phyloP scores from a whole-genome alignment of 1,140 invertebrate genomes.

The Galendromus occidentalis region DNA sequence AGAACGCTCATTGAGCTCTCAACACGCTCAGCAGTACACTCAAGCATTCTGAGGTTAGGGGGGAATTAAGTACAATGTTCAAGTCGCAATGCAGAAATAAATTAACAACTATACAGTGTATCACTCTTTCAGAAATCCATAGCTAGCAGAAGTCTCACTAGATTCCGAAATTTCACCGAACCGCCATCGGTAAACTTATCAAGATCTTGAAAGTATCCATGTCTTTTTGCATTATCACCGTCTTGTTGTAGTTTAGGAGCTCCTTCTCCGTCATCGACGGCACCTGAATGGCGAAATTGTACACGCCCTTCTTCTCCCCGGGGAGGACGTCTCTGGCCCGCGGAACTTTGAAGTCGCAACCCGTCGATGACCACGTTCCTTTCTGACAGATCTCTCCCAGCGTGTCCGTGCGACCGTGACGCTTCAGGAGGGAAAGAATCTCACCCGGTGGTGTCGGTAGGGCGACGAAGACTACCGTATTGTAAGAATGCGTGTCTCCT shows the following conservation, averaged over 20 bases:
- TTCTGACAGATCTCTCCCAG: background rate
- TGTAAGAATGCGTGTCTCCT: background rate
- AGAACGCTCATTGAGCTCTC: too few species aligned
- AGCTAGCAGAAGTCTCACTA: background rate
- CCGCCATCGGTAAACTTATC: background rate
- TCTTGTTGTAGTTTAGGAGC: background rate
- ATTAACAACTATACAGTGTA: constrained; percentile 10
- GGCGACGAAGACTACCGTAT: background rate
- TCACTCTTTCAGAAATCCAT: background rate
- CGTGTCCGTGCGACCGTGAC: background rate
- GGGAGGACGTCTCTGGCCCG: background rate
- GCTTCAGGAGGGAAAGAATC: background rate
- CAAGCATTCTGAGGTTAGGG: too few species aligned
- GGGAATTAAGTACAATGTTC: too few species aligned
- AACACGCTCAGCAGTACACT: too few species aligned
- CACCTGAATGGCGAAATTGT: background rate
- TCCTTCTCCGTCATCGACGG: background rate
- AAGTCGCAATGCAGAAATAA: background rate
- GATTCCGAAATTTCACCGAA: background rate
- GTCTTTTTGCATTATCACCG: background rate
- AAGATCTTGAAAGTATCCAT: background rate
- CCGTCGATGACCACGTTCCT: background rate
- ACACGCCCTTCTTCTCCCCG: background rate
- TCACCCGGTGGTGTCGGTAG: background rate
- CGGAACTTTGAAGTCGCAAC: background rate